These are phyloP conservation scores for Electrona antarctica DNA, from an alignment of 2,113 vertebrate genomes.

Conservation along the genomic window DNA sequence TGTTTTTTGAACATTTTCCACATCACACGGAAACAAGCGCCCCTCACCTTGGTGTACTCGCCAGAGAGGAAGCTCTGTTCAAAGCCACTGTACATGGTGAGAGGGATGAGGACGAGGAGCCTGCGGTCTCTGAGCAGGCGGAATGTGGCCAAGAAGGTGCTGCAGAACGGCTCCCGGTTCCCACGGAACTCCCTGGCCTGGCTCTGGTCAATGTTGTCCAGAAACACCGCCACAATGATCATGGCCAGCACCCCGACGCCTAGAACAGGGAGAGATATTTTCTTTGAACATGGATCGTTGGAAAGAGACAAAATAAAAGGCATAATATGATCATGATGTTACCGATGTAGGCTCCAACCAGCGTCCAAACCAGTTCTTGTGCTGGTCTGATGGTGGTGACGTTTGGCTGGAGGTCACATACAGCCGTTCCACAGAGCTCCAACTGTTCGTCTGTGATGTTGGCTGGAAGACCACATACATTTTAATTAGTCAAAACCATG, in stretches of 20 bases:
- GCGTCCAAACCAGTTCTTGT: slow-evolving; percentile 79
- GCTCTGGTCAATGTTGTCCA: slow-evolving; percentile 82
- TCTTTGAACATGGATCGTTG: no score
- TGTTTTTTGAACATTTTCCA: no score
- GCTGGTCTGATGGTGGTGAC: slow-evolving; percentile 70
- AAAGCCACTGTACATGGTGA: slow-evolving; percentile 93
- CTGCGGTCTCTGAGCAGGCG: slow-evolving; percentile 84
- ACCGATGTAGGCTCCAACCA: slow-evolving; percentile 93
- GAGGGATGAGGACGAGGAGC: slow-evolving; percentile 84
- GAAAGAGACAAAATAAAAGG: no score
- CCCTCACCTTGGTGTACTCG: slow-evolving; percentile 91
- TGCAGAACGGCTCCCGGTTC: slow-evolving; percentile 73
- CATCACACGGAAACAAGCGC: no score
- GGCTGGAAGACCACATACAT: slow-evolving; percentile 58
- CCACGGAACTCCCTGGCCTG: slow-evolving; percentile 68
- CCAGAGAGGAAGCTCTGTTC: slow-evolving; percentile 93
- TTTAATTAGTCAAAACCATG: not conserved
- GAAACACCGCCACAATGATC: slow-evolving; percentile 82
- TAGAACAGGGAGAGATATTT: slow-evolving; percentile 43
- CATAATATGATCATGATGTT: slow-evolving; percentile 15
- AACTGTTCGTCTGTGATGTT: slow-evolving; percentile 77
- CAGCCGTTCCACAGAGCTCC: slow-evolving; percentile 81
- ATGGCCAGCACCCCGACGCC: slow-evolving; percentile 89
- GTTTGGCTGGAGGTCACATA: slow-evolving; percentile 70
- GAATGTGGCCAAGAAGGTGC: slow-evolving; percentile 88